Evolutionary conservation across 2,888 invertebrate species (phyloP), one percentile per base, ranked within the genome.

Genomic region (Leistus spinibarbis): DNA sequence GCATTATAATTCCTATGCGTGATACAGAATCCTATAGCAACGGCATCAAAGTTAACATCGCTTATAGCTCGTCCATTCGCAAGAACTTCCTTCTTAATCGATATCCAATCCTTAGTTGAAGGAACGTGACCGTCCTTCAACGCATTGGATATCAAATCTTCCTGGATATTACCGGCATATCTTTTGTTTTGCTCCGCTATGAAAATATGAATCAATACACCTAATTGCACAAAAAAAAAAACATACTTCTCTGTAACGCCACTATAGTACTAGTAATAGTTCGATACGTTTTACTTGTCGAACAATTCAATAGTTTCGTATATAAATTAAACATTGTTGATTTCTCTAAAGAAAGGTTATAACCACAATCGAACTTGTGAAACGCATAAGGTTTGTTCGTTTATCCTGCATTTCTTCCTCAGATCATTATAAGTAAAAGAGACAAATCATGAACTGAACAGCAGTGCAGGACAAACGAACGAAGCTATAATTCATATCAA

Each of bases 31-130:
- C 89, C 88, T 54, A 93, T 81, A 54, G 92, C 86, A 0, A 88
- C 81, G 53, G 89, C 88, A 84, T 93, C 91, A 40, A 91, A 84
- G 81, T 90, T 92, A 56, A 86, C 85, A 56, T 84, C 77, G 64
- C 85, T 88, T 13, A 88, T 79, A 40, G 81, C 80, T n/a, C 86
- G 86, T 60, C 79, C 80, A 77, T 82, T 83, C 0, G 83, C 81
- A 16, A 89, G 79, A 62, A 88, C 79, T 76, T 86, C 82, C 40
- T 84, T 80, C 81, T 88, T 88, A 17, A 89, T 78, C 57, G 78
- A 69, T 2, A 80, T 75, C 88, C 89, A 89, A 65, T 82, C 76
- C 73, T 54, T n/a, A 0, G n/a, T n/a, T 1, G 68, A 27, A 17
- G 54, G 63, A 27, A 63, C 16, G 5, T 54, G n/a, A 7, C 16